These are phyloP conservation scores for Amiota mariae DNA, from an alignment of 2,888 invertebrate species.

Conservation along the genomic window DNA sequence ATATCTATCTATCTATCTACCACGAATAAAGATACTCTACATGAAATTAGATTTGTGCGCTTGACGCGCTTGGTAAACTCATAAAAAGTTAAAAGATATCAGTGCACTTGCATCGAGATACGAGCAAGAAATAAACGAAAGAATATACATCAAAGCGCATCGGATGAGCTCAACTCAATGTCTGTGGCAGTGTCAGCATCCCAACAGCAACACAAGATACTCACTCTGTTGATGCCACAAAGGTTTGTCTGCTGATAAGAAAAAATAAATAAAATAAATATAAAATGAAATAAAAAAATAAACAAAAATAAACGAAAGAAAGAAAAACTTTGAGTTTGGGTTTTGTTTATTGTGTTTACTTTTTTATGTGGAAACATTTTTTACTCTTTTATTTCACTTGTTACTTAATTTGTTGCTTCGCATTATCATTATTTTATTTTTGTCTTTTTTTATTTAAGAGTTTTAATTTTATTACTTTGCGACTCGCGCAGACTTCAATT, in stretches of 20 bases:
- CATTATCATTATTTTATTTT: neutral
- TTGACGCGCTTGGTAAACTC: neutral
- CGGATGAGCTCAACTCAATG: slow-evolving; percentile 50
- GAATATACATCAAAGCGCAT: slow-evolving; percentile 34
- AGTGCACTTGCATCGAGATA: slow-evolving; percentile 51
- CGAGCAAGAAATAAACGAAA: neutral
- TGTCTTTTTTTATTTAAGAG: neutral
- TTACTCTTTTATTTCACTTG: slow-evolving; percentile 5
- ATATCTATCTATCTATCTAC: too few relatives aligned
- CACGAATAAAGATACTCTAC: too few relatives aligned
- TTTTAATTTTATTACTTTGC: slow-evolving; percentile 1
- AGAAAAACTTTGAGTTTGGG: slow-evolving; percentile 20
- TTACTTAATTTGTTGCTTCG: slow-evolving; percentile 24
- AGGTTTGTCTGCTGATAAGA: slow-evolving; percentile 14
- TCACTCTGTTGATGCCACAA: slow-evolving; percentile 3
- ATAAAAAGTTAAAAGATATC: slow-evolving; percentile 25
- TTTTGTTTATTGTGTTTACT: neutral
- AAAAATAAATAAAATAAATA: slow-evolving; percentile 1
- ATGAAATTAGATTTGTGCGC: neutral
- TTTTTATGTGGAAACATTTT: slow-evolving; percentile 18
- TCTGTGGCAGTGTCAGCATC: slow-evolving; percentile 31
- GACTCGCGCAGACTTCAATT: too few relatives aligned
- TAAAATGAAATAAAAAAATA: neutral
- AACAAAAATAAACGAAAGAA: neutral
- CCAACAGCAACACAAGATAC: slow-evolving; percentile 30